phyloP scores from a whole-genome alignment of 2,888 invertebrate genomes.

The Lobophora halterata region DNA sequence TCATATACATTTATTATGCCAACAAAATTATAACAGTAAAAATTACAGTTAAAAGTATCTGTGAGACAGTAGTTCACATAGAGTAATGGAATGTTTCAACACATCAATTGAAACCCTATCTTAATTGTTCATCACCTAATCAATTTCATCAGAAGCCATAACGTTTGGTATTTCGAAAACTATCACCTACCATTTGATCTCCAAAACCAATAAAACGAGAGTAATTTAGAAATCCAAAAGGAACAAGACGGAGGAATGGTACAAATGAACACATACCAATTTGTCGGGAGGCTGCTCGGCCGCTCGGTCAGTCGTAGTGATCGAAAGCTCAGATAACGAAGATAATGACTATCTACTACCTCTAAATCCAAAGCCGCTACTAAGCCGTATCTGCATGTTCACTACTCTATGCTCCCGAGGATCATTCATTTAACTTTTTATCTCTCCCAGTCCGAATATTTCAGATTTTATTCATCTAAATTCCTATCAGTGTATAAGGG shows the following conservation, averaged over 20 bases:
- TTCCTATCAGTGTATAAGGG: no score
- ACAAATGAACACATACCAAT: slow-evolving; percentile 46
- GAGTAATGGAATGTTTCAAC: slow-evolving; percentile 9
- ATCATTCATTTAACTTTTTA: slow-evolving; percentile 17
- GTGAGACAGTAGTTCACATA: slow-evolving; percentile 18
- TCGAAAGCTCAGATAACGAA: slow-evolving; percentile 54
- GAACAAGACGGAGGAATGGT: slow-evolving; percentile 29
- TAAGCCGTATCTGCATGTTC: slow-evolving; percentile 14
- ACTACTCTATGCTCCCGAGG: slow-evolving; percentile 7
- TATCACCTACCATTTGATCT: slow-evolving; percentile 29
- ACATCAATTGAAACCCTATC: slow-evolving; percentile 17
- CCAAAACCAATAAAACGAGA: slow-evolving; percentile 32
- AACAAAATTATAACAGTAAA: no score
- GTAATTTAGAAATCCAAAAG: slow-evolving; percentile 34
- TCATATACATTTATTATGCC: no score
- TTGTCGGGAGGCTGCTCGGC: slow-evolving; percentile 42
- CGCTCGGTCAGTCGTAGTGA: slow-evolving; percentile 55
- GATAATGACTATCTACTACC: slow-evolving; percentile 58
- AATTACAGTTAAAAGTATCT: no score
- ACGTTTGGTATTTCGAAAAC: slow-evolving; percentile 26
- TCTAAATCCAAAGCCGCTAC: slow-evolving; percentile 32
- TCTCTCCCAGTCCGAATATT: neutral
- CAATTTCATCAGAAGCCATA: slow-evolving; percentile 13
- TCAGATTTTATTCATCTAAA: slow-evolving; percentile 1
- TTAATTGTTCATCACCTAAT: slow-evolving; percentile 18